Evolutionary conservation across 2,113 vertebrate species (phyloP).

Genomic region (Marmota flaviventris): DNA sequence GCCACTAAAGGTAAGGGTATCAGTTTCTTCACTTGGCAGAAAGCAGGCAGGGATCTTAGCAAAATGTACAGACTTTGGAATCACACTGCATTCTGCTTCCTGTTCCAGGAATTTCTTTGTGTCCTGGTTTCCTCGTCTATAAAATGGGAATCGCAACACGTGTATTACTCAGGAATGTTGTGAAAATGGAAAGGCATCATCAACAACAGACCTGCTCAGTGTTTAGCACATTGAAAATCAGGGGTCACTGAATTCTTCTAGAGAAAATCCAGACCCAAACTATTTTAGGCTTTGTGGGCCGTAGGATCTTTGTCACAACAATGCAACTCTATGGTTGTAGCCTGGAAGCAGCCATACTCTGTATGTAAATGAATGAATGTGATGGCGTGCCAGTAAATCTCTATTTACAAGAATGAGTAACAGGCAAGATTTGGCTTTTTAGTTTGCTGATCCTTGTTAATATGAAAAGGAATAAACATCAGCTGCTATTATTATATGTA

Average conservation of each 20-base stretch:
- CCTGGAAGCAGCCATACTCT: not conserved
- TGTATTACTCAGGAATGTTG: accelerated
- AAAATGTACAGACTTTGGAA: accelerated
- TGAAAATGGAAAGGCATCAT: not conserved
- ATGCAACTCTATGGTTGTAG: not conserved
- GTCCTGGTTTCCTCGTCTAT: not conserved
- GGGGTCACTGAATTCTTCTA: not conserved
- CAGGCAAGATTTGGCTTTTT: not conserved
- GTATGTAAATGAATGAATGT: not conserved
- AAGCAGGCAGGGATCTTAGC: not conserved
- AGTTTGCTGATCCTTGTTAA: not conserved
- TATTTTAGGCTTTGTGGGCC: not conserved
- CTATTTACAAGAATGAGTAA: not conserved
- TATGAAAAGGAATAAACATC: not conserved
- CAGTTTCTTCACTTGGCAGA: accelerated
- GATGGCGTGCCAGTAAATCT: not conserved
- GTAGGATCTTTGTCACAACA: not conserved
- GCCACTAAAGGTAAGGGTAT: accelerated
- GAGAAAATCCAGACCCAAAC: not conserved
- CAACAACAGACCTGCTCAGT: accelerated
- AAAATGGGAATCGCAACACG: not conserved
- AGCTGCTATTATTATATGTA: not conserved
- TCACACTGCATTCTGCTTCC: not conserved
- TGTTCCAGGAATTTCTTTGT: too few relatives aligned
- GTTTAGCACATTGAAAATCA: not conserved